Evolutionary conservation across 1,140 invertebrate genomes (phyloP).

Genomic region (Drosophila busckii): DNA sequence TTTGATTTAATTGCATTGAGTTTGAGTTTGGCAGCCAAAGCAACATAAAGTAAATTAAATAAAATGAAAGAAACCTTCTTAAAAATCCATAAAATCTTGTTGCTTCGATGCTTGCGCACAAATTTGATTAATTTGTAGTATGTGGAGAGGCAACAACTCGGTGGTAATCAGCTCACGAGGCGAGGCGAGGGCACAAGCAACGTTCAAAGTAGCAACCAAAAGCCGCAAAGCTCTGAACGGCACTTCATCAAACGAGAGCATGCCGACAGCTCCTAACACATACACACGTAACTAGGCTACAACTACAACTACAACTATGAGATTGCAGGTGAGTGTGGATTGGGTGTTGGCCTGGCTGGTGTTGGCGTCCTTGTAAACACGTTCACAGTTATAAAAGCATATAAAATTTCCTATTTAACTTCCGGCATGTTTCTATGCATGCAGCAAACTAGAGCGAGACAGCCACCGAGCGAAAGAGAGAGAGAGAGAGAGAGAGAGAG

Average conservation of each 20-base stretch:
- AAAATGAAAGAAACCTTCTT: too few relatives aligned
- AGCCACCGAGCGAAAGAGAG: not conserved
- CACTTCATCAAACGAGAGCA: slow-evolving; percentile 62
- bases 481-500: not conserved
- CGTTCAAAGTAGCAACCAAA: slow-evolving; percentile 35
- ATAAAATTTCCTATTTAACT: slow-evolving; percentile 76
- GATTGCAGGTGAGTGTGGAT: slow-evolving; percentile 6
- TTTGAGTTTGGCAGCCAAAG: too few relatives aligned
- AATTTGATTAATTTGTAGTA: slow-evolving; percentile 43
- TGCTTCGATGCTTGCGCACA: not conserved
- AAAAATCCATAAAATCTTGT: too few relatives aligned
- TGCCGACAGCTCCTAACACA: slow-evolving; percentile 42
- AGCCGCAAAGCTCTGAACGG: slow-evolving; percentile 48
- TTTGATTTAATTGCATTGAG: too few relatives aligned
- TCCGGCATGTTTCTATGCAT: slow-evolving; percentile 66
- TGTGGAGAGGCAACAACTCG: not conserved
- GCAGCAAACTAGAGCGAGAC: too few relatives aligned
- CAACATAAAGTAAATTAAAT: too few relatives aligned
- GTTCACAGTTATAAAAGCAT: slow-evolving; percentile 74
- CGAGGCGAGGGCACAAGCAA: not conserved
- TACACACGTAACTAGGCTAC: not conserved
- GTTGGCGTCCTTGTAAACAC: slow-evolving; percentile 55
- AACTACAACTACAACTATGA: slow-evolving; percentile 2
- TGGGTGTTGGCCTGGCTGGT: slow-evolving; percentile 2
- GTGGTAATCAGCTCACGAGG: slow-evolving; percentile 10